These are phyloP conservation scores for Panthera tigris DNA, from an alignment of 2,113 vertebrate species.

Conservation along the genomic window DNA sequence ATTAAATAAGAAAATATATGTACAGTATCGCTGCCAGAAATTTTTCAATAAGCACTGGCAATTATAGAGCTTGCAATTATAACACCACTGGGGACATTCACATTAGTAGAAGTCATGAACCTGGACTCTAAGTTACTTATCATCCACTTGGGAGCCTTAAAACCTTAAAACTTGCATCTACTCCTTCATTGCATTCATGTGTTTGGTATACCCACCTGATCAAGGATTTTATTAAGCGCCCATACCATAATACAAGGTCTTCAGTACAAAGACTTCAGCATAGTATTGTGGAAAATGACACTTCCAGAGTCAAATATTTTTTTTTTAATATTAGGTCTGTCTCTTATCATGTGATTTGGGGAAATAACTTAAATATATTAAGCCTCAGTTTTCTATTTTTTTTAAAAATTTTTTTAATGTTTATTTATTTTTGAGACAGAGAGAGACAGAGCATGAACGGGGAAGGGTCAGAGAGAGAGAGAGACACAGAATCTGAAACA, in stretches of 20 bases:
- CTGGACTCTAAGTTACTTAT: background rate
- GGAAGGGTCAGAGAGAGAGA: too few relatives aligned
- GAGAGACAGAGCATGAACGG: too few relatives aligned
- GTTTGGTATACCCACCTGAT: background rate
- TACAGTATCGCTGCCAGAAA: background rate
- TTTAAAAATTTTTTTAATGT: too few relatives aligned
- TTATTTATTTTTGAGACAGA: too few relatives aligned
- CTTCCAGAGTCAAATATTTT: background rate
- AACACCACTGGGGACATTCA: background rate
- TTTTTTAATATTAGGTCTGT: background rate
- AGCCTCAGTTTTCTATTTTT: background rate
- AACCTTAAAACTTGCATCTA: background rate
- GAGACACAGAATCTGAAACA: too few relatives aligned
- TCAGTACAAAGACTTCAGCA: background rate
- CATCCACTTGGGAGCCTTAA: background rate
- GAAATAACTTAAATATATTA: background rate
- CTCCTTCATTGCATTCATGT: background rate
- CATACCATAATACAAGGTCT: background rate
- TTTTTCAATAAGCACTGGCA: background rate
- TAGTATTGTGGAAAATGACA: background rate
- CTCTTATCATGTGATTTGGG: background rate
- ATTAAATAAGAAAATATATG: background rate
- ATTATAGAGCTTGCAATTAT: background rate
- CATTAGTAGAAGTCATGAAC: background rate
- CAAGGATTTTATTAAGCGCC: background rate